Base-by-base conservation (phyloP, 2,797 vertebrate genomes). In the Acanthopagrus latus region DNA sequence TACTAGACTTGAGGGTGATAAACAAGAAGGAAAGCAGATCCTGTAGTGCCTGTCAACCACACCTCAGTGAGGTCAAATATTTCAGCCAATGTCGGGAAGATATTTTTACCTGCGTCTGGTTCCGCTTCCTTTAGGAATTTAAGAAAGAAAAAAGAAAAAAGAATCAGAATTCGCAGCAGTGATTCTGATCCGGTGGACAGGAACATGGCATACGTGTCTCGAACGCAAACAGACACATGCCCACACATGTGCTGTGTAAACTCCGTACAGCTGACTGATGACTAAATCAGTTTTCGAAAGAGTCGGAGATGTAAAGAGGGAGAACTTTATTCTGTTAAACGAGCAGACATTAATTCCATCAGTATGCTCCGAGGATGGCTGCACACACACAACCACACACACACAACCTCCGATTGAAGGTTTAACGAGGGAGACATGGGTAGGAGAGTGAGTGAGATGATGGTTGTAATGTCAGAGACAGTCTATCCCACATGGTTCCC, bases 401-500 rank as follows among this genome's bases (percentile, higher is more conserved):
- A 44, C 68, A 79, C 55, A 50, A 48, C 50, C 64, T 66, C 67
- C 65, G 76, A 90, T 84, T 80, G 82, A 85, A 83, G 71, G 72
- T 85, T 90, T 92, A 92, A 91, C 66, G 52, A 88, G 81, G 81
- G 52, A 85, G 87, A 89, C 74, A 64, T 79, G 84, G 69, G 81
- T 13, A 73, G 74, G 44, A 81, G 88, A 91, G 81, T 85, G 86
- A 90, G 85, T 81, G 84, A 87, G 85, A 91, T 86, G 82, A 88
- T 91, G 86, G 88, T 74, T 88, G 83, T 84, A 90, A 93, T 93
- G 93, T 96, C 96, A 95, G 89, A 95, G 91, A 94, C 96, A 95
- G 95, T 94, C 93, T 89, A 88, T 92, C 94, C 94, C 97, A 98
- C 94, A 94, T 97, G 97, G 93, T 97, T 96, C 95, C 94, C 90